These are phyloP conservation scores for Teleopsis dalmanni DNA, from an alignment of 1,140 invertebrate genomes.

Conservation along the genomic window DNA sequence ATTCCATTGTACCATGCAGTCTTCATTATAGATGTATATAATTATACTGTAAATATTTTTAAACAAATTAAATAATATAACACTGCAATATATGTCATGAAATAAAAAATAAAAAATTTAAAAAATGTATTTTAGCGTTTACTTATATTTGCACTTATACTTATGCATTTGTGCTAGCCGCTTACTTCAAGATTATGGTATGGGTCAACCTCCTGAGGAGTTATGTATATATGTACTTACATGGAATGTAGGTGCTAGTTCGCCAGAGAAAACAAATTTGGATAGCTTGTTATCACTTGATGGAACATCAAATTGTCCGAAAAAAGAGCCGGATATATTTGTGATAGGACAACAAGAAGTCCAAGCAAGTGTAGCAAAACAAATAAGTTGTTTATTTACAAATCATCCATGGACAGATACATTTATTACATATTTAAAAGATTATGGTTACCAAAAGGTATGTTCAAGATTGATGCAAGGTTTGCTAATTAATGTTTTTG, in stretches of 20 bases:
- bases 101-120: too few species aligned
- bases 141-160: too few species aligned
- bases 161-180: too few species aligned
- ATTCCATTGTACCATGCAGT: too few species aligned
- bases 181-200: too few species aligned
- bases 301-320: constrained; percentile 47
- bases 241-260: constrained; percentile 76
- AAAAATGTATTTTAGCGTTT: too few species aligned
- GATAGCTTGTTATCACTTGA: constrained; percentile 59
- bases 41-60: too few species aligned
- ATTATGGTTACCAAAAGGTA: constrained; percentile 48
- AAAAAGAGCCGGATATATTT: constrained; percentile 69
- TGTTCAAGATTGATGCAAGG: constrained; percentile 70
- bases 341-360: constrained; percentile 83
- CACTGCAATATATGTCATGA: too few species aligned
- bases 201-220: too few species aligned
- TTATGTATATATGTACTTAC: constrained; percentile 64
- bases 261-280: constrained; percentile 57
- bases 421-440: background rate
- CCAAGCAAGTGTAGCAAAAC: constrained; percentile 73
- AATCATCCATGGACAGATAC: constrained; percentile 64
- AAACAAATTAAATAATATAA: too few species aligned
- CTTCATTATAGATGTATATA: too few species aligned
- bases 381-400: constrained; percentile 68
- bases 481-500: constrained; percentile 67